Conservation (phyloP, 2,888 invertebrate species). For the Morinoia aosen region DNA sequence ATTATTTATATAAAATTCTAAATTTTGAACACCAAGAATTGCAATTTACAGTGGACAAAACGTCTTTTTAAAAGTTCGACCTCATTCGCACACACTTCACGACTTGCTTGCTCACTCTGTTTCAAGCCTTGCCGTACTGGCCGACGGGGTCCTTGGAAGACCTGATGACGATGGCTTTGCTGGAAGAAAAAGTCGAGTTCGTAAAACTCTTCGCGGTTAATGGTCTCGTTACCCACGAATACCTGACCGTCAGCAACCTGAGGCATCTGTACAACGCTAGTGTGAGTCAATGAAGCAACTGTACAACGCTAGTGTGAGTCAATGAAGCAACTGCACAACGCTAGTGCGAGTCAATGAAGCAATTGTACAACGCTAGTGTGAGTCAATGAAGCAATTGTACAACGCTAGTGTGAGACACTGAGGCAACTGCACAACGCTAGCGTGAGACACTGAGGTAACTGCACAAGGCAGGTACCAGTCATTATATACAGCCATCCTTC, state of each 20-base stretch:
- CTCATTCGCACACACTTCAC: not conserved
- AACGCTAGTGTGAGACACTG: not conserved
- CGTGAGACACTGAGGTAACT: not conserved
- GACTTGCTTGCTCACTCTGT: not conserved
- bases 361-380: slow-evolving; percentile 70
- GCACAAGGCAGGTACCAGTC: too few relatives aligned
- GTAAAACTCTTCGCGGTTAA: slow-evolving; percentile 72
- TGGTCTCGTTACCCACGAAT: slow-evolving; percentile 72
- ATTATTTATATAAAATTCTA: too few relatives aligned
- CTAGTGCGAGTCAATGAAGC: slow-evolving; percentile 64
- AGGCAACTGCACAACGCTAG: not conserved
- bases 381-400: slow-evolving; percentile 50
- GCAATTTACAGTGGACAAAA: too few relatives aligned
- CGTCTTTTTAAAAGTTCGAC: too few relatives aligned
- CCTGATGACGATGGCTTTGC: slow-evolving; percentile 71
- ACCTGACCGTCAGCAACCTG: slow-evolving; percentile 70
- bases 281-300: slow-evolving; percentile 68
- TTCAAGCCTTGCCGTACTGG: slow-evolving; percentile 64
- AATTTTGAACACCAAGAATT: too few relatives aligned
- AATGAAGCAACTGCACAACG: slow-evolving; percentile 70
- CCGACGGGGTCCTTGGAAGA: slow-evolving; percentile 70
- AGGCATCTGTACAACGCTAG: slow-evolving; percentile 70
- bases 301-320: slow-evolving; percentile 69
- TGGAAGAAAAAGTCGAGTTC: slow-evolving; percentile 71
- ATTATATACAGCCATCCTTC: too few relatives aligned